phyloP scores from a whole-genome alignment of 2,888 invertebrate species.

The Drosophila niveifrons region DNA sequence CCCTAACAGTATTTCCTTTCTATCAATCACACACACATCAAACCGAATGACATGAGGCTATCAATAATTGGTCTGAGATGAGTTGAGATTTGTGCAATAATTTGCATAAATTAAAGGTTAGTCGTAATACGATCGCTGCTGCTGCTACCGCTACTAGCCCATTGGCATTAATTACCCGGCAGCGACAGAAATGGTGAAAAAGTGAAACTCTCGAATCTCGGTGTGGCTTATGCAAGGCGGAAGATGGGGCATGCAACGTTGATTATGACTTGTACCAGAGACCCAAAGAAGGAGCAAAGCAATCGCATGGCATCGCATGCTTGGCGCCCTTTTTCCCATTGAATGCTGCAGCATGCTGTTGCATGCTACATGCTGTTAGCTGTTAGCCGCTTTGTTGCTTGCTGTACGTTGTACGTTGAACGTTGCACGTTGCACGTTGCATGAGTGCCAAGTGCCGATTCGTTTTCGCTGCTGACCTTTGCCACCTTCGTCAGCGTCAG shows the following conservation, averaged over 20 bases:
- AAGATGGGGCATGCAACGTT: conserved; percentile 70
- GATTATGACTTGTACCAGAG: conserved; percentile 73
- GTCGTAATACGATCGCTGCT: conserved; percentile 36
- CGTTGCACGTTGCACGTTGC: conserved; percentile 41
- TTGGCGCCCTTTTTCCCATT: conserved; percentile 36
- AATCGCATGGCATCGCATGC: conserved; percentile 47
- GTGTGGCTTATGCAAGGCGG: conserved; percentile 73
- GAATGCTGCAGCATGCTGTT: conserved; percentile 1
- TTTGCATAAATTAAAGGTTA: conserved; percentile 66
- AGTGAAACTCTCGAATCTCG: conserved; percentile 64
- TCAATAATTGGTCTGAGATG: conserved; percentile 60
- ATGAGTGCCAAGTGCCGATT: conserved; percentile 59
- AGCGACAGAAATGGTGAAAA: conserved; percentile 59
- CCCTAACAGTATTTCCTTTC: conserved; percentile 31
- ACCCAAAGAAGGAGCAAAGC: conserved; percentile 67
- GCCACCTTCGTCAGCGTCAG: conserved; percentile 50
- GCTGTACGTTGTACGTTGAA: conserved; percentile 26
- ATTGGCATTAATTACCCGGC: conserved; percentile 71
- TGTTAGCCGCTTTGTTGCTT: neutral
- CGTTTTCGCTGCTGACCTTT: conserved; percentile 69
- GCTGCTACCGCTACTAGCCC: conserved; percentile 53
- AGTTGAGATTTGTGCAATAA: conserved; percentile 44
- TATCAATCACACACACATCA: conserved; percentile 53
- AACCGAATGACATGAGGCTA: conserved; percentile 24
- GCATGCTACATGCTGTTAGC: conserved; percentile 27